Percentiles rank a stretch among this genome's conserved stretches.
phyloP scores from a whole-genome alignment of 1,140 invertebrate species.

The Drosophila littoralis region DNA sequence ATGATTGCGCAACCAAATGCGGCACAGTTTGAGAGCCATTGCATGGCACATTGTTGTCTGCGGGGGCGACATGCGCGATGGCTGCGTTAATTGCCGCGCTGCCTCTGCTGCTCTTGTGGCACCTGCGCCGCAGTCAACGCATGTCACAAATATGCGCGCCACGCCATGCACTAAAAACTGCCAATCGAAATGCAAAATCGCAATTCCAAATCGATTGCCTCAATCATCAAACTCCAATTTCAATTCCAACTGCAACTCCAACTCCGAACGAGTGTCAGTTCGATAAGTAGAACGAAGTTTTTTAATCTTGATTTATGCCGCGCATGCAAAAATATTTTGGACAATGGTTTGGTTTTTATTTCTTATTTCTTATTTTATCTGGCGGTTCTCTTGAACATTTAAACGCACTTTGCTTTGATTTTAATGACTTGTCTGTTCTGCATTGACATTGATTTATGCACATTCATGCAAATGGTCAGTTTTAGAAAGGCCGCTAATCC shows the following conservation, averaged over 20 bases:
- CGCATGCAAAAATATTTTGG: conserved; percentile 69
- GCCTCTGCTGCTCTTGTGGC: conserved; percentile 2
- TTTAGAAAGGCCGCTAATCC: conserved; percentile 53
- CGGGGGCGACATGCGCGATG: conserved; percentile 29
- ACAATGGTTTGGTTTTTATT: conserved; percentile 56
- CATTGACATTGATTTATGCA: conserved; percentile 66
- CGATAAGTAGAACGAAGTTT: conserved; percentile 71
- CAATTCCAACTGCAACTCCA: conserved; percentile 1
- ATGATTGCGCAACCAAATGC: conserved; percentile 65
- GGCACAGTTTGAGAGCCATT: conserved; percentile 49
- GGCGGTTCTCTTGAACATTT: conserved; percentile 54
- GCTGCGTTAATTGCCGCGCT: conserved; percentile 70
- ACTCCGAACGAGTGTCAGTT: conserved; percentile 24
- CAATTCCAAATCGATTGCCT: conserved; percentile 8
- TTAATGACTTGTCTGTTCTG: conserved; percentile 68
- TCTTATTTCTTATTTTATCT: background rate
- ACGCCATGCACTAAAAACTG: conserved; percentile 35
- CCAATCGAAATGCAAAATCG: conserved; percentile 6
- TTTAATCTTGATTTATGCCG: conserved; percentile 75
- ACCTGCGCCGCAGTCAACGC: conserved; percentile 64
- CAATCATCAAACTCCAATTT: conserved; percentile 7
- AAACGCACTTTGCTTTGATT: conserved; percentile 70
- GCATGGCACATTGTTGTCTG: conserved; percentile 29
- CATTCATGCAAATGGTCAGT: conserved; percentile 33
- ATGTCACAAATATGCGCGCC: conserved; percentile 35